Base-by-base conservation (phyloP, 2,888 invertebrate species). In the Phyllotreta striolata region DNA sequence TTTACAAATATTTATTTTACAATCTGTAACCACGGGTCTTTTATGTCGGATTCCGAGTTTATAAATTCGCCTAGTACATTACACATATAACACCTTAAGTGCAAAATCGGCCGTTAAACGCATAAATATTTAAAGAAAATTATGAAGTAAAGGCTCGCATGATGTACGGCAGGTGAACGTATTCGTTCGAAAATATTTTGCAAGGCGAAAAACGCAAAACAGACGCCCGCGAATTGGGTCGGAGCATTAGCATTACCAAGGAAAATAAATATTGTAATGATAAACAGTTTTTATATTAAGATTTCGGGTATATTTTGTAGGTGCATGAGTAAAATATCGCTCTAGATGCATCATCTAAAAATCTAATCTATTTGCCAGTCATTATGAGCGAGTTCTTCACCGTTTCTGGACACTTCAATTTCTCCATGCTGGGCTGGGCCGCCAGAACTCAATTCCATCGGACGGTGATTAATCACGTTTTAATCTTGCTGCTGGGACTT, bases 1-100 rank as follows among this genome's bases (percentile, higher is more conserved):
- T 49, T 49, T 37, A n/a, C 37, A 49, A 49, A 49, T 49, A 49
- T 49, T 49, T 49, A 49, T 49, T n/a, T 49, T 49, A 35, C 35
- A 5, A 35, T 5, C n/a, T 35, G 35, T 10, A 44, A 44, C 10
- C 44, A 44, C 44, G 10, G 9, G 10, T 44, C 44, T 44, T 44
- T 49, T 35, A 35, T 10, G 35, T 12, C 34, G 12, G n/a, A 12
- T 44, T 44, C 44, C 10, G 34, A 49, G 49, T 49, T 49, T 49
- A 49, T 49, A 49, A 49, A 10, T 49, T 13, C 10, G 6, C 35
- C 12, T 37, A 44, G 12, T 35, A 34, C 6, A 35, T 35, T 37
- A 49, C 49, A 49, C 49, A 34, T 49, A 49, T 34, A 34, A 5
- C 24, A 24, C 24, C 24, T 24, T 24, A 35, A 49, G 49, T 49